Percentiles rank a stretch among this genome's conserved stretches.
Conservation (phyloP, 92 coral and sea anemone species). For the Blastomussa wellsi region DNA sequence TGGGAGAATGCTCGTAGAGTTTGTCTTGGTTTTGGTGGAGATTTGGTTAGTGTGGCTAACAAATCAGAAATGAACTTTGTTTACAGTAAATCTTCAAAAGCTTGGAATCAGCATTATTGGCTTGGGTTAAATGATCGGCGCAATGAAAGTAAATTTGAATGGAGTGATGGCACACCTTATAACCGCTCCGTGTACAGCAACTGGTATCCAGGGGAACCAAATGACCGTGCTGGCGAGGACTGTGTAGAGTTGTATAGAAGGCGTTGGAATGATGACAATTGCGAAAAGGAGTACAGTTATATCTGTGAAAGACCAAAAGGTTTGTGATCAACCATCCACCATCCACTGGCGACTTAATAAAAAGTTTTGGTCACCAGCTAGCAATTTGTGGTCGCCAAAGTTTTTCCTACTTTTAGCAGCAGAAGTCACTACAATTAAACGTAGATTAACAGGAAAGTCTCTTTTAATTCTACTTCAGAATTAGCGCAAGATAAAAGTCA, state of each 20-base stretch:
- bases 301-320: slow-evolving; percentile 85
- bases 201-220: slow-evolving; percentile 85
- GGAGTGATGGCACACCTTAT: slow-evolving; percentile 86
- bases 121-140: slow-evolving; percentile 81
- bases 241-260: slow-evolving; percentile 66
- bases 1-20: slow-evolving; percentile 87
- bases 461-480: no score
- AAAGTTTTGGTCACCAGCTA: no score
- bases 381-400: no score
- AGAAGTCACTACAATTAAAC: no score
- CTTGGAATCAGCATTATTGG: slow-evolving; percentile 70
- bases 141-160: slow-evolving; percentile 75
- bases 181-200: slow-evolving; percentile 54
- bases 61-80: slow-evolving; percentile 73
- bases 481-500: no score
- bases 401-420: no score
- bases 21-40: slow-evolving; percentile 81
- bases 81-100: slow-evolving; percentile 37
- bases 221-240: slow-evolving; percentile 74
- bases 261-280: slow-evolving; percentile 81
- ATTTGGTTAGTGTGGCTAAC: slow-evolving; percentile 71
- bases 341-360: no score
- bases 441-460: no score
- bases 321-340: not conserved
- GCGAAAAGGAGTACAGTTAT: slow-evolving; percentile 69